Evolutionary conservation across 1,140 invertebrate species (phyloP).

Genomic region (Drosophila elegans): DNA sequence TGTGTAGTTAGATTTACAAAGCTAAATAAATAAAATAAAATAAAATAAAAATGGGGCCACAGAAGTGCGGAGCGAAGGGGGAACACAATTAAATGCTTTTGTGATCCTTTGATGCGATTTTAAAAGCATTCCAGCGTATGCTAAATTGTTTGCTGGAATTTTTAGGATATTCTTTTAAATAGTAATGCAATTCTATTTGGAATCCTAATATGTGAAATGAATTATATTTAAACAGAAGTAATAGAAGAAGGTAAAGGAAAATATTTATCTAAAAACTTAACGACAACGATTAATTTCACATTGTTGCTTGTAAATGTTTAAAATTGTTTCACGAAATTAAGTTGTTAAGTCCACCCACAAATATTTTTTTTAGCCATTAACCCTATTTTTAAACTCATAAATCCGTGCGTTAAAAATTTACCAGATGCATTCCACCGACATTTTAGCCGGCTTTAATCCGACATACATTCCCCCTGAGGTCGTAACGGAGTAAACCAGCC

Average conservation of each 20-base stretch:
- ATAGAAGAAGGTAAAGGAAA: neutral
- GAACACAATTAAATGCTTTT: constrained; percentile 45
- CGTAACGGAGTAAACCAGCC: constrained; percentile 28
- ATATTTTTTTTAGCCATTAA: neutral
- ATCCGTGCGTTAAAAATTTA: neutral
- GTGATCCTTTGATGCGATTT: constrained; percentile 41
- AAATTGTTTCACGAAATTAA: neutral
- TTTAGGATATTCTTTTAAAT: neutral
- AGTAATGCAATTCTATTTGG: neutral
- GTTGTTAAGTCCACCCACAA: neutral
- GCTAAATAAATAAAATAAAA: constrained; percentile 27
- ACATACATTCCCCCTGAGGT: constrained; percentile 15
- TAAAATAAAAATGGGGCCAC: constrained; percentile 11
- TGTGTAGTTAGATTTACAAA: constrained; percentile 41
- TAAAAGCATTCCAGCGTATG: constrained; percentile 6
- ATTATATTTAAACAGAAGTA: neutral
- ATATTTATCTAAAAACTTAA: no score
- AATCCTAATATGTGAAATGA: neutral
- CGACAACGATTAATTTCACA: neutral
- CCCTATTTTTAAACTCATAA: neutral
- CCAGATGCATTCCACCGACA: constrained; percentile 17
- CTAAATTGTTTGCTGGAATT: constrained; percentile 8
- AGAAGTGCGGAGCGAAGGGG: neutral
- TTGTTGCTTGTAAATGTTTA: neutral
- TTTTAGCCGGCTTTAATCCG: constrained; percentile 34